Base-by-base conservation (phyloP, 2,888 invertebrate genomes). In the Drosophila maculinotata region DNA sequence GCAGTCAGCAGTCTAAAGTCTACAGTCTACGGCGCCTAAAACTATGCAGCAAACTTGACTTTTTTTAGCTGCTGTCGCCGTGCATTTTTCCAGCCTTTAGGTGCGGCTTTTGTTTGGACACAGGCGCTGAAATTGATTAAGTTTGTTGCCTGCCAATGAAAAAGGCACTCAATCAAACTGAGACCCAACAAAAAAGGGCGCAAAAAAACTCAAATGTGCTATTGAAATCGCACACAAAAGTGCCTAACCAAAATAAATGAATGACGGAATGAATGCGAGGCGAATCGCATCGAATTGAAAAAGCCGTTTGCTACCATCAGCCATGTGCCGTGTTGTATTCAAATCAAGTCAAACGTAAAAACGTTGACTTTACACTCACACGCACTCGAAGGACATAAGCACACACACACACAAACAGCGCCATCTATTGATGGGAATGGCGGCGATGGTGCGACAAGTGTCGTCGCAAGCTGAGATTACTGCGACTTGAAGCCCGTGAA, bases 41-140 rank as follows among this genome's bases (percentile, higher is more conserved):
- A 78, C 76, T 80, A 75, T 65, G 64, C 83, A 64, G 44, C 51
- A 48, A 17, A 62, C 42, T 35, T 42, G 12, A 35, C 26, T 10
- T 9, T 35, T 35, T 20, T 23, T 8, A n/a, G n/a, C n/a, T n/a
- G n/a, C n/a, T n/a, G n/a, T n/a, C n/a, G n/a, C n/a, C n/a, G 39
- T 49, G 70, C 85, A 83, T 79, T 86, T 77, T 77, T 83, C 68
- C 60, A 67, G 75, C 78, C 83, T 77, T 75, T 80, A 78, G 78
- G 65, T 74, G 63, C 69, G 65, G 70, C 82, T 84, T 85, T 85
- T 85, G 82, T 81, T 85, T 85, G 83, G 79, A 79, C 83, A 82
- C 74, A 68, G 65, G 60, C 85, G 85, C 66, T 69, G 69, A 84
- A 87, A 84, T 84, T 84, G 87, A 84, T 84, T 84, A 84, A 84